Conservation (phyloP, 1,140 invertebrate genomes). For the Apis dorsata region DNA sequence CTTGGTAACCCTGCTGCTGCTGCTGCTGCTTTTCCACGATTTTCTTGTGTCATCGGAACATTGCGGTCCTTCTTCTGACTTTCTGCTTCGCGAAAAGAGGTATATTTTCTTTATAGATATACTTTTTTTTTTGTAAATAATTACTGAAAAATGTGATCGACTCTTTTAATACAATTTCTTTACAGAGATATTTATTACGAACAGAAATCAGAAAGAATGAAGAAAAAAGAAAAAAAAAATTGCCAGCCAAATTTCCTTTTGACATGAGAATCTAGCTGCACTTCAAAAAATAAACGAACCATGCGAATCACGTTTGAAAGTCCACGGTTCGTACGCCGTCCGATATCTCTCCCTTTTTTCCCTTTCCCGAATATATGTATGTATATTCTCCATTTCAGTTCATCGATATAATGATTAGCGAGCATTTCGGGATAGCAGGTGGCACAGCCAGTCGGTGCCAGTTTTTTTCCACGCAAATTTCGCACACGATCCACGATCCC, state of each 20-base stretch:
- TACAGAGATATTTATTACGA: too few species aligned
- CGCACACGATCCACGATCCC: not conserved
- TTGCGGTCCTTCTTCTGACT: not conserved
- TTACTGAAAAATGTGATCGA: too few species aligned
- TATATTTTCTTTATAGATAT: not conserved
- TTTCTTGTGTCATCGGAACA: not conserved
- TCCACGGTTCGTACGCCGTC: not conserved
- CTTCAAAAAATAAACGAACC: slow-evolving; percentile 5
- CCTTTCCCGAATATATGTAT: too few species aligned
- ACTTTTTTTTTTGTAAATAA: too few species aligned
- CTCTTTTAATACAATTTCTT: too few species aligned
- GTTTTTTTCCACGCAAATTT: not conserved
- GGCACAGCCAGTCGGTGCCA: too few species aligned
- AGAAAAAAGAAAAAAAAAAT: not conserved
- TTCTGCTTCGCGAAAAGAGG: not conserved
- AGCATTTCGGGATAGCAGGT: not conserved
- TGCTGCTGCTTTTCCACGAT: not conserved
- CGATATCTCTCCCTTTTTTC: not conserved
- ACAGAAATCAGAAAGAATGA: not conserved
- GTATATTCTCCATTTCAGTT: not conserved
- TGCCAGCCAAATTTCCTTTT: not conserved
- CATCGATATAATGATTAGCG: not conserved
- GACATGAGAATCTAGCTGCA: not conserved
- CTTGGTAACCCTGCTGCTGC: not conserved
- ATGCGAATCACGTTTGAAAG: not conserved